These are phyloP conservation scores for Trachelus stipa DNA, from an alignment of 2,888 invertebrate genomes.

Conservation along the genomic window DNA sequence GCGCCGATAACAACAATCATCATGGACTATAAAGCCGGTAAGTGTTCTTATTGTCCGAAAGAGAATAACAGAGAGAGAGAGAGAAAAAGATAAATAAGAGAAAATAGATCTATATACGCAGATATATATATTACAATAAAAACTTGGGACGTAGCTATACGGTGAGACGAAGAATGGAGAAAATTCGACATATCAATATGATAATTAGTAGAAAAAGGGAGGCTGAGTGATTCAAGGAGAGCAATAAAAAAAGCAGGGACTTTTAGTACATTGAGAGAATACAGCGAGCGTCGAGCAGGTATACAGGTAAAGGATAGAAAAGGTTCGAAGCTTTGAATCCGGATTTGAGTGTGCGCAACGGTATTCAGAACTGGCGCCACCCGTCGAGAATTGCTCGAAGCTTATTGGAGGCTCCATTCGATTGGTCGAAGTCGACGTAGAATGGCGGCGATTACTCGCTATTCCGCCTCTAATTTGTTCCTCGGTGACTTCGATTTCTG, in stretches of 20 bases:
- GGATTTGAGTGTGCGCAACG: conserved; percentile 9
- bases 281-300: background rate
- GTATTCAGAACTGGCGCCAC: conserved; percentile 17
- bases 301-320: conserved; percentile 10
- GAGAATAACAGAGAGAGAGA: conserved; percentile 13
- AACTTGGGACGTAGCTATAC: background rate
- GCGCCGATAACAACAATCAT: conserved; percentile 11
- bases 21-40: background rate
- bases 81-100: background rate
- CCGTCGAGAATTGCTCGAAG: conserved; percentile 23
- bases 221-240: background rate
- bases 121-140: background rate
- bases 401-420: conserved; percentile 23
- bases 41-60: conserved; percentile 23
- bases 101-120: background rate
- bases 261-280: background rate
- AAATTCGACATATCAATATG: conserved; percentile 18
- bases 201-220: conserved; percentile 23
- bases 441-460: conserved; percentile 19
- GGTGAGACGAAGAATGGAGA: background rate
- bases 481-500: background rate
- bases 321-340: conserved; percentile 1
- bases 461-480: background rate
- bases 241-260: conserved; percentile 11
- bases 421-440: conserved; percentile 15